phyloP scores from a whole-genome alignment of 2,888 invertebrate genomes.

The Epirrhoe tristata region DNA sequence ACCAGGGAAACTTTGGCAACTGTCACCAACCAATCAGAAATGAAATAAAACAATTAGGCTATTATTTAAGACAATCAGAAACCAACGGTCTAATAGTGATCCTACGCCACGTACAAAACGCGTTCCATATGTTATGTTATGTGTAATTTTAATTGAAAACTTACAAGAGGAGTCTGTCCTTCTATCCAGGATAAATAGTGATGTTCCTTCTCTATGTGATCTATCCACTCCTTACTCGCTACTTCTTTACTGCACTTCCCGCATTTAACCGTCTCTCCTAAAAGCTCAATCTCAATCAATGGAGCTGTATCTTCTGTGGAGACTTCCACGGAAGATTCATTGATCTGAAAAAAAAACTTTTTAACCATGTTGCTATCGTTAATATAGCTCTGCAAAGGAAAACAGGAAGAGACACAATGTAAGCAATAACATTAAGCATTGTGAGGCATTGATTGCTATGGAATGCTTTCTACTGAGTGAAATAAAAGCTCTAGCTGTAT shows the following conservation, averaged over 20 bases:
- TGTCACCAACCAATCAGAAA: too few relatives aligned
- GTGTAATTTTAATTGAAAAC: slow-evolving; percentile 35
- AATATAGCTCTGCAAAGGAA: neutral
- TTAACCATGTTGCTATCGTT: neutral
- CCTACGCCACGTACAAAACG: neutral
- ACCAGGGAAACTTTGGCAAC: too few relatives aligned
- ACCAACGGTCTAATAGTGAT: neutral
- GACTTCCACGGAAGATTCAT: slow-evolving; percentile 13
- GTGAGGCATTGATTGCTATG: too few relatives aligned
- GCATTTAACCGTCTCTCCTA: slow-evolving; percentile 47
- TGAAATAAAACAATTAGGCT: too few relatives aligned
- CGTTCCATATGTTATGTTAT: neutral
- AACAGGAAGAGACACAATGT: too few relatives aligned
- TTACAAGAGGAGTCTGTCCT: slow-evolving; percentile 81
- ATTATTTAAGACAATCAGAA: too few relatives aligned
- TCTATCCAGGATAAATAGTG: slow-evolving; percentile 85
- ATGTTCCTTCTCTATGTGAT: slow-evolving; percentile 82
- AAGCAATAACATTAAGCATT: too few relatives aligned
- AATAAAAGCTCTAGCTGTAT: too few relatives aligned
- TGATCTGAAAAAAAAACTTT: slow-evolving; percentile 50
- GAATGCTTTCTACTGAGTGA: too few relatives aligned
- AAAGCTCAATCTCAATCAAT: slow-evolving; percentile 20
- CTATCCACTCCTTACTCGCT: slow-evolving; percentile 69
- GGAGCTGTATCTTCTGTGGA: neutral
- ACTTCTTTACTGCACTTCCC: slow-evolving; percentile 69